Conservation (phyloP, 2,113 vertebrate species). For the Dipodomys spectabilis region DNA sequence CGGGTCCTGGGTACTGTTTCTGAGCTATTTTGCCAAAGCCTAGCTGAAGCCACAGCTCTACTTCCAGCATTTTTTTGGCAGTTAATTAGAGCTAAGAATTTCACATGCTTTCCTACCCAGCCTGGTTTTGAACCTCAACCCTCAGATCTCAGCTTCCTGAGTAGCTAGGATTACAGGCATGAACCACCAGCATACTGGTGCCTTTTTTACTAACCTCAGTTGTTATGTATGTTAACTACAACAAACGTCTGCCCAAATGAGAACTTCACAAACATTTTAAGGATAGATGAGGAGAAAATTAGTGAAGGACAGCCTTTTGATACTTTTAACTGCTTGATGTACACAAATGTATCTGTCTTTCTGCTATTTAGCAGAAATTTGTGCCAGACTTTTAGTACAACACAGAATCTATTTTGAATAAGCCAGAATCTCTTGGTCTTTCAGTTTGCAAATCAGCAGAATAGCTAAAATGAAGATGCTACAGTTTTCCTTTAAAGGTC, state of each 20-base stretch:
- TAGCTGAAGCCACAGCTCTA: too few relatives aligned
- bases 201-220: background rate
- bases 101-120: too few relatives aligned
- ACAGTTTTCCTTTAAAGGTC: conserved; percentile 35
- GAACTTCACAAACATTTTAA: conserved; percentile 22
- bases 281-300: background rate
- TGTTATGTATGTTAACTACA: background rate
- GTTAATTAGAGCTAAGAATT: too few relatives aligned
- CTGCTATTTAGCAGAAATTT: too few relatives aligned
- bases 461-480: conserved; percentile 16
- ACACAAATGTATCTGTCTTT: background rate
- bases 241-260: background rate
- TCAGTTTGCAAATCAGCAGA: conserved; percentile 8
- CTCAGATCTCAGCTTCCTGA: too few relatives aligned
- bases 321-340: background rate
- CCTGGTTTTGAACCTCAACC: too few relatives aligned
- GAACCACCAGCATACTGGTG: too few relatives aligned
- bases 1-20: too few relatives aligned
- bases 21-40: too few relatives aligned
- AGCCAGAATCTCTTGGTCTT: background rate
- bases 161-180: too few relatives aligned
- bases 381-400: conserved; percentile 17
- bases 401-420: background rate
- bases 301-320: background rate
- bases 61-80: too few relatives aligned